These are phyloP conservation scores for Xylophagus ater DNA, from an alignment of 2,888 invertebrate genomes.

Conservation along the genomic window DNA sequence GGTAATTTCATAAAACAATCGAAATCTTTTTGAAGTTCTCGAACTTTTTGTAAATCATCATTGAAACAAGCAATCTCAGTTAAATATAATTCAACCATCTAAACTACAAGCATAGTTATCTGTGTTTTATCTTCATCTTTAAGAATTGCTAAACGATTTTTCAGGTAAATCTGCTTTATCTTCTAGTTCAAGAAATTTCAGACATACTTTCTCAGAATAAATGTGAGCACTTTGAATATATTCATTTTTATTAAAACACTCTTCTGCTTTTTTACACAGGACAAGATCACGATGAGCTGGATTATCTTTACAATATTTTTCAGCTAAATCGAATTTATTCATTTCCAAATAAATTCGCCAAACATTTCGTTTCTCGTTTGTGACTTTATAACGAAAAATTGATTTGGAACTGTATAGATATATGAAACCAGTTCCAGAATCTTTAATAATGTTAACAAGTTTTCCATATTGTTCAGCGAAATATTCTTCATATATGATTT, in stretches of 20 bases:
- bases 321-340: slow-evolving; percentile 76
- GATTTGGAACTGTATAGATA: slow-evolving; percentile 80
- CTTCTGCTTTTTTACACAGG: slow-evolving; percentile 77
- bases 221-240: slow-evolving; percentile 75
- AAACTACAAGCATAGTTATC: slow-evolving; percentile 84
- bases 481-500: slow-evolving; percentile 75
- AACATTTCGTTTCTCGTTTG: slow-evolving; percentile 72
- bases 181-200: slow-evolving; percentile 76
- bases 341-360: slow-evolving; percentile 83
- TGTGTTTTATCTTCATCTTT: slow-evolving; percentile 68
- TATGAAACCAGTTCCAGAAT: slow-evolving; percentile 63
- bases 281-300: slow-evolving; percentile 73
- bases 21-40: slow-evolving; percentile 57
- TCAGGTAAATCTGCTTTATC: slow-evolving; percentile 76
- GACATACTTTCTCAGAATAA: slow-evolving; percentile 86
- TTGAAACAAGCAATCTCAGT: slow-evolving; percentile 62
- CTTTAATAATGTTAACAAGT: slow-evolving; percentile 68
- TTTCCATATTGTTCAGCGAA: slow-evolving; percentile 66
- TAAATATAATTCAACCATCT: slow-evolving; percentile 88
- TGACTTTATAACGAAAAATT: slow-evolving; percentile 76
- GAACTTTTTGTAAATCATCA: slow-evolving; percentile 38
- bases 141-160: slow-evolving; percentile 65
- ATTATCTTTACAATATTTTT: slow-evolving; percentile 70
- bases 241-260: slow-evolving; percentile 64
- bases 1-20: slow-evolving; percentile 61